Evolutionary conservation across 1,140 invertebrate species (phyloP).

Genomic region (Paracyclopina nana): DNA sequence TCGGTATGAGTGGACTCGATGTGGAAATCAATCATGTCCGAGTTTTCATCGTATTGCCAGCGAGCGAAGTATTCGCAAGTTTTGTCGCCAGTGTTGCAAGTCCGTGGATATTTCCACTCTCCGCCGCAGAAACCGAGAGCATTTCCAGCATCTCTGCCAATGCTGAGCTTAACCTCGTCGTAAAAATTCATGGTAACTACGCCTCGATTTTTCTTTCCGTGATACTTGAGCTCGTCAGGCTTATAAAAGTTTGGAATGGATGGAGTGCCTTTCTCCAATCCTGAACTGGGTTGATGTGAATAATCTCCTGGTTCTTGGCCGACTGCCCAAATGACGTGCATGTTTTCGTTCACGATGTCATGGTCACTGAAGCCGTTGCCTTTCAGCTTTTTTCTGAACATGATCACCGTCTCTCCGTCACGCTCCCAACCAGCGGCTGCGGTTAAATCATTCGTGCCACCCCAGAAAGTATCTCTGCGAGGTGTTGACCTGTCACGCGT

Average conservation of each 20-base stretch:
- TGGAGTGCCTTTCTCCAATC: conserved; percentile 36
- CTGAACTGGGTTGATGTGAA: conserved; percentile 49
- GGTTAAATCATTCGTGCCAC: conserved; percentile 66
- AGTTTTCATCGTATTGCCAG: conserved; percentile 57
- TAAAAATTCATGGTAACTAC: conserved; percentile 55
- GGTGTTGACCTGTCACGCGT: conserved; percentile 77
- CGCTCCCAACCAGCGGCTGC: conserved; percentile 68
- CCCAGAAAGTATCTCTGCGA: conserved; percentile 59
- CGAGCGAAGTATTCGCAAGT: conserved; percentile 60
- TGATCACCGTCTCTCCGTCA: conserved; percentile 64
- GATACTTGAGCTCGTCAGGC: conserved; percentile 75
- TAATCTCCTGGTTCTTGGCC: conserved; percentile 57
- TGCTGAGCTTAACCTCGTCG: conserved; percentile 33
- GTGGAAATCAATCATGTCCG: conserved; percentile 61
- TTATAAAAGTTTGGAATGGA: conserved; percentile 54
- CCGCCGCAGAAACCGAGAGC: conserved; percentile 37
- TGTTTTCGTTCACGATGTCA: conserved; percentile 49
- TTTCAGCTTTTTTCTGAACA: conserved; percentile 60
- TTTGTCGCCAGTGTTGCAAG: conserved; percentile 38
- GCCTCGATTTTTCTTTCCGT: conserved; percentile 52
- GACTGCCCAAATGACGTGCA: conserved; percentile 84
- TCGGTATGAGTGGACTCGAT: conserved; percentile 59
- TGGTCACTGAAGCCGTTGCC: conserved; percentile 47
- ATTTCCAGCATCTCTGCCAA: conserved; percentile 9
- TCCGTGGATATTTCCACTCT: conserved; percentile 50